Conservation (phyloP, 2,113 vertebrate genomes). For the Danionella cerebrum region DNA sequence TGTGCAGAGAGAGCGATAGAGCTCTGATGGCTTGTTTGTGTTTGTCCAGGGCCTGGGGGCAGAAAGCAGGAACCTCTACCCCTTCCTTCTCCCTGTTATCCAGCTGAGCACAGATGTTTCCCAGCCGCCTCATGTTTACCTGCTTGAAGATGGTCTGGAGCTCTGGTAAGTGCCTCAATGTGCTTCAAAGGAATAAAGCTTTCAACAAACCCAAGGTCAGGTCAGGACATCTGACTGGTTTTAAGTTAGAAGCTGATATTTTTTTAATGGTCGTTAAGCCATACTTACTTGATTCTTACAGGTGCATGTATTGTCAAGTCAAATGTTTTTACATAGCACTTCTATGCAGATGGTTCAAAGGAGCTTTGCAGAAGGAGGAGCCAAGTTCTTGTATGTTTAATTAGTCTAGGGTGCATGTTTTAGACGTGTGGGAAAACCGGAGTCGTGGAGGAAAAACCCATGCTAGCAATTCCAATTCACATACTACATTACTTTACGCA, state of each 20-base stretch:
- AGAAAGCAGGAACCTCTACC: slow-evolving; percentile 92
- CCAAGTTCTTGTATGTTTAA: too few relatives aligned
- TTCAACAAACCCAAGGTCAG: not conserved
- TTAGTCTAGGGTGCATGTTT: too few relatives aligned
- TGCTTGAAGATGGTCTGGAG: slow-evolving; percentile 95
- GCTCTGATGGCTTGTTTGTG: not conserved
- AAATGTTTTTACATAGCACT: too few relatives aligned
- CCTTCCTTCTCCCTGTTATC: slow-evolving; percentile 94
- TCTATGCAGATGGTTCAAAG: too few relatives aligned
- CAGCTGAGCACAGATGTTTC: slow-evolving; percentile 95
- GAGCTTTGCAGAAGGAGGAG: too few relatives aligned
- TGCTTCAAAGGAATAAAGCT: not conserved
- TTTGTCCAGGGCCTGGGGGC: slow-evolving; percentile 80
- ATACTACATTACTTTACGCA: too few relatives aligned
- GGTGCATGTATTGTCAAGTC: too few relatives aligned
- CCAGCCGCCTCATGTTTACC: slow-evolving; percentile 95
- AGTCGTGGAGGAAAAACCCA: too few relatives aligned
- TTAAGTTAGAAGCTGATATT: not conserved
- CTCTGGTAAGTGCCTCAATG: slow-evolving; percentile 74
- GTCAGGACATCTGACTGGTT: not conserved
- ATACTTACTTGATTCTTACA: not conserved
- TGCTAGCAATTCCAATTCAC: too few relatives aligned
- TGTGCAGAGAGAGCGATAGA: too few relatives aligned
- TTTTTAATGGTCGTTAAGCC: not conserved
- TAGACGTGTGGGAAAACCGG: too few relatives aligned